These are phyloP conservation scores for Cinclus cinclus DNA, from an alignment of 2,113 vertebrate species.

Conservation along the genomic window DNA sequence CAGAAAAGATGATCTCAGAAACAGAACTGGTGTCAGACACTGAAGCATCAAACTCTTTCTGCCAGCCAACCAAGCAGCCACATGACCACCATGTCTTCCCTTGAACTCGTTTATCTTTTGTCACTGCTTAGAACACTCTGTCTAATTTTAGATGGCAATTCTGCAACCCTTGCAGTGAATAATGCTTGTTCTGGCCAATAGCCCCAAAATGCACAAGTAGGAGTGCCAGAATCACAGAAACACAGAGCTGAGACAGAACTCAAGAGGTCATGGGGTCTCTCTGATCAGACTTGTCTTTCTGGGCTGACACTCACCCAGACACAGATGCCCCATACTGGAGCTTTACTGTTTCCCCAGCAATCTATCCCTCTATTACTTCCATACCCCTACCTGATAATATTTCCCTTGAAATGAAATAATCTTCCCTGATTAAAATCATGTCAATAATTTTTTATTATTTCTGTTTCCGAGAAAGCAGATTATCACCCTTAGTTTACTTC, in stretches of 20 bases:
- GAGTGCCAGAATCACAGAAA: neutral
- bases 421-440: neutral
- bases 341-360: neutral
- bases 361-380: neutral
- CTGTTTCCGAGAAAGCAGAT: neutral
- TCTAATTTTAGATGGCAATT: slow-evolving; percentile 22
- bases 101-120: slow-evolving; percentile 13
- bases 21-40: neutral
- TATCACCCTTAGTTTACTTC: neutral
- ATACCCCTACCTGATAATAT: neutral
- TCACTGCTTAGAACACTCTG: neutral
- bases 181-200: neutral
- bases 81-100: neutral
- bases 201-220: neutral
- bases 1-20: neutral
- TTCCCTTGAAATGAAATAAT: neutral
- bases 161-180: neutral
- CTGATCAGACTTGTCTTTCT: neutral
- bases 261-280: neutral
- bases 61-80: neutral
- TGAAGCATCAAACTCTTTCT: neutral
- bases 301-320: neutral
- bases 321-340: neutral
- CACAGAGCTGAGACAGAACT: neutral
- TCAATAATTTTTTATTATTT: neutral